Base-by-base conservation (phyloP, 2,113 vertebrate species). In the Antidorcas marsupialis region DNA sequence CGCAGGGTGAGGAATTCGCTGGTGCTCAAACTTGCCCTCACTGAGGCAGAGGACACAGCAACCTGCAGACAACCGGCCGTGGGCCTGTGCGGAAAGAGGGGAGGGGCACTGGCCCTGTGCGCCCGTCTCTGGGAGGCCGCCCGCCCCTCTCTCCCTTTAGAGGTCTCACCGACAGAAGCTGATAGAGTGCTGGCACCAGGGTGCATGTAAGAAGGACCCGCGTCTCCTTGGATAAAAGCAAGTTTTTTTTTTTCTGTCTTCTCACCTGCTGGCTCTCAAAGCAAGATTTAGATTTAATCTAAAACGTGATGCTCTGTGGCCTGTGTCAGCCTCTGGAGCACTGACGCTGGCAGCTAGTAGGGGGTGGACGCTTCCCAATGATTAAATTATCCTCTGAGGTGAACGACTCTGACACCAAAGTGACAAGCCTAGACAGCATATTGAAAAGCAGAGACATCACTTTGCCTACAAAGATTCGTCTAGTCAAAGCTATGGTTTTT, bases 141-240 rank as follows among this genome's bases (percentile, higher is more conserved):
- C 33, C 4, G 2, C 55, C 27, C 55, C 0, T 5, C 45, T 74
- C 17, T 33, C 25, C 92, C 33, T 7, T 8, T 3, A 57, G 13
- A 11, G 21, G 21, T 21, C 15, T 3, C 43, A 27, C 3, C 1
- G 6, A 27, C 71, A 59, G 57, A 30, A 30, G 52, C n/a, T 21
- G n/a, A 6, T 13, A 7, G 45, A 43, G 79, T 5, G 1, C 15
- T 12, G 45, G 43, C 1, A 19, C 12, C 0, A 14, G 27, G 27
- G 28, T 2, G 1, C 11, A 1, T 7, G 11, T 15, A 1, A 39
- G 57, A 7, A 15, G 55, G 30, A 28, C 23, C 19, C 21, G 2
- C 0, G 4, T 55, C 52, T 6, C 16, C 45, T 8, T 43, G 23
- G 19, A 17, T 14, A 4, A 45, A 76, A 89, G 15, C 1, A 3